Evolutionary conservation across 2,888 invertebrate genomes (phyloP), one percentile per base, ranked within the genome.

Genomic region (Andricus curvator): DNA sequence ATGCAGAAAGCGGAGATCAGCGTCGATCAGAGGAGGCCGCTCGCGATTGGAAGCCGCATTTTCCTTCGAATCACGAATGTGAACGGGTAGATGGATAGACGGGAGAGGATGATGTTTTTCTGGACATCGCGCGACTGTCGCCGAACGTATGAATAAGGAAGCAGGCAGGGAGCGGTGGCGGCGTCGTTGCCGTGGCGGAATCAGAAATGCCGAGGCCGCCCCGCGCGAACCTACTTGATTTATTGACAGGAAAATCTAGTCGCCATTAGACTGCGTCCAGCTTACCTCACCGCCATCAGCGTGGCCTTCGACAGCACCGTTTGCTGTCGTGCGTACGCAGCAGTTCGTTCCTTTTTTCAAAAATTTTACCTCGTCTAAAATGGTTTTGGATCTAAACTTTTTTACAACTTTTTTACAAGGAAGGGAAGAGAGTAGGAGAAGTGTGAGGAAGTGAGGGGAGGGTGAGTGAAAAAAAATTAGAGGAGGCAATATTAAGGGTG

Each of bases 171-270:
- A 86, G 87, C 86, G 84, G 86, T 85, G 83, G 60, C 80, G 83
- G 83, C 84, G 84, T 82, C 85, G 85, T 85, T 88, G 86, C 85
- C 87, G 84, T 84, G 85, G 89, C 86, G 8, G 37, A 37, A 37
- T 37, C 37, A 90, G 90, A 91, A 92, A 91, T 90, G 89, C 90
- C 89, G 90, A 89, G 91, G 90, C 88, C 91, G 88, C 85, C 84
- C 88, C 84, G 88, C 88, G 81, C 81, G 86, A 85, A 86, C 87
- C 85, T 82, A 85, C 87, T 91, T 92, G 92, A 92, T 92, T 92
- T 92, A 92, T 92, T 90, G 92, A 92, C 92, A 92, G 91, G 92
- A 92, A 92, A 92, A 92, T 92, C 92, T 92, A 92, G 92, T 92
- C 90, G 88, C 83, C 86, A 88, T 87, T 87, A 86, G 84, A 83